These are phyloP conservation scores for Ambastaia sidthimunki DNA, from an alignment of 2,797 vertebrate genomes.

Conservation along the genomic window DNA sequence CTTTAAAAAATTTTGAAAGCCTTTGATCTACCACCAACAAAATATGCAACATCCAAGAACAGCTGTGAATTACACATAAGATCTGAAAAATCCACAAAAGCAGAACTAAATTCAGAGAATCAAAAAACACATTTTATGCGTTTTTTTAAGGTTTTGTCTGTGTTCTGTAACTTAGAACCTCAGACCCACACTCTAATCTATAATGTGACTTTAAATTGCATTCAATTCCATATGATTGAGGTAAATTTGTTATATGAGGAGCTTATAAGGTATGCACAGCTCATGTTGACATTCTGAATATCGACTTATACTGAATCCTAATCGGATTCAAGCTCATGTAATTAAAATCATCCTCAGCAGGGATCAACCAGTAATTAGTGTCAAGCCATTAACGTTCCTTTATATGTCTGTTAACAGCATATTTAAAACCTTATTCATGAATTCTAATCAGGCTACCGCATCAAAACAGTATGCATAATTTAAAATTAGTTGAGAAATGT, in stretches of 20 bases:
- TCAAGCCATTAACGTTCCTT: constrained; percentile 61
- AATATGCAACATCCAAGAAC: neutral
- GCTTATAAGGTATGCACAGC: constrained; percentile 8
- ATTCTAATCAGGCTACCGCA: constrained; percentile 54
- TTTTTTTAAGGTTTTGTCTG: neutral
- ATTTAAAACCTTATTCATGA: constrained; percentile 52
- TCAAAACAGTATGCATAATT: constrained; percentile 49
- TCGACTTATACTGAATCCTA: constrained; percentile 43
- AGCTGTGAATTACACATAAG: neutral
- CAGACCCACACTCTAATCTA: neutral
- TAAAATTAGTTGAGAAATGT: constrained; percentile 26
- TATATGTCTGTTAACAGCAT: constrained; percentile 59
- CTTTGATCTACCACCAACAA: constrained; percentile 11
- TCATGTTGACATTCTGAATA: constrained; percentile 52
- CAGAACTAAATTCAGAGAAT: no score
- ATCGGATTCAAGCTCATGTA: constrained; percentile 59
- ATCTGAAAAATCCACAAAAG: neutral
- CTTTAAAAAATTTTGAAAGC: neutral
- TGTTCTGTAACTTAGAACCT: neutral
- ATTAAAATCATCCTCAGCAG: constrained; percentile 61
- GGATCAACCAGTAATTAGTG: constrained; percentile 64
- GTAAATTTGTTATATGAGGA: neutral
- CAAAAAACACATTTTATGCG: no score
- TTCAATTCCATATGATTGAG: neutral
- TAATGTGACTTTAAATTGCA: neutral